Base-by-base conservation (phyloP, 1,140 invertebrate genomes). In the Laupala kohalensis region DNA sequence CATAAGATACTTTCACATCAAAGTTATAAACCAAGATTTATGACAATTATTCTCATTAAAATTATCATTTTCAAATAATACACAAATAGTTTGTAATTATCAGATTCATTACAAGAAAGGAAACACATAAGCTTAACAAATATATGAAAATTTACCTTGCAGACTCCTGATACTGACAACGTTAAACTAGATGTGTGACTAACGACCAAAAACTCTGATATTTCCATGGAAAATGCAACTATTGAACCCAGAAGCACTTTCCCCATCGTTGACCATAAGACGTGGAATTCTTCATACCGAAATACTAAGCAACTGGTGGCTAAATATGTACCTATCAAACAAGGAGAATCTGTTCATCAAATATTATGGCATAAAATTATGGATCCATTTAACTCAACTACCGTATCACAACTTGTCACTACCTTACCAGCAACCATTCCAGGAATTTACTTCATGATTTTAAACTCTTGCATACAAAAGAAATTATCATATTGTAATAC, bases 121-220 rank as follows among this genome's bases (percentile, higher is more conserved):
- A 64, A 24, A 64, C 64, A 24, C 13, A 13, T 53, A 15, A 37
- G 0, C 24, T n/a, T 69, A n/a, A 27, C 4, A 25, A 5, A 75
- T 74, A 81, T 84, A 96, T n/a, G n/a, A n/a, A n/a, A n/a, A n/a
- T n/a, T n/a, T 53, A 53, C 96, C 89, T 99, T 99, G 78, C 98
- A 92, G 79, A 99, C 96, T 67, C 96, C 96, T 71, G 94, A 89
- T 76, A 99, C 92, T 6, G 95, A 95, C 28, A 99, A 83, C 4
- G 97, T 99, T 37, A 99, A 88, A 86, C 96, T 97, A 77, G 97
- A 99, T n/a, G 96, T 98, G 78, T 92, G 90, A 23, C 90, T 90
- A 68, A 99, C 87, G 67, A 99, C 89, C 71, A 98, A 83, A 80
- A 95, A 98, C 83, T 99, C 97, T 78, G 89, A 90, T 73, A 96